Base-by-base conservation (phyloP, 2,113 vertebrate species). In the Ascaphus truei region DNA sequence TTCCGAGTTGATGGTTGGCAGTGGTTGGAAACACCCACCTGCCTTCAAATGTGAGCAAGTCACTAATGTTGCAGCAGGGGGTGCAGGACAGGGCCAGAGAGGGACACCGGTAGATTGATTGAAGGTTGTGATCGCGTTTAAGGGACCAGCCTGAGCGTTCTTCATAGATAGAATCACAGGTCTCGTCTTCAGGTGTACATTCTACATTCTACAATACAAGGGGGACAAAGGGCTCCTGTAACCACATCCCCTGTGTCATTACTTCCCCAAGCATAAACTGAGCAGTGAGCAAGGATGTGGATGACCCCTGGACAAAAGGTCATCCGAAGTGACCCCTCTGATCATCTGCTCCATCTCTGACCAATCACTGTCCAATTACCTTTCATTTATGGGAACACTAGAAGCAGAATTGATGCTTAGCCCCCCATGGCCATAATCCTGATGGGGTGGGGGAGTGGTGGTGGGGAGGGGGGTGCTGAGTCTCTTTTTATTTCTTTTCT, bases 371-470 rank as follows among this genome's bases (percentile, higher is more conserved):
- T 92, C 90, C 29, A 90, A 90, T 92, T 90, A 91, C 90, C 83
- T 84, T 86, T 90, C 91, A 92, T 92, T 91, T 91, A 92, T 91
- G 90, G 89, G 89, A 91, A 90, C 90, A 90, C 89, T 88, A 92
- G 89, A 90, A 88, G 77, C 84, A 15, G 30, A 59, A 60, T 69
- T 37, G 41, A 22, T 59, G 33, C 41, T 51, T 9, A 11, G 80
- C 58, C 62, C 73, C n/a, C 43, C 34, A 7, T 16, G 45, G 56
- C 27, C 66, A 57, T 36, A 59, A 37, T 36, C 39, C n/a, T 27
- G 41, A 48, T n/a, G 48, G 8, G 3, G n/a, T n/a, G n/a, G n/a
- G n/a, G n/a, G n/a, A n/a, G n/a, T n/a, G n/a, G n/a, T n/a, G n/a
- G n/a, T n/a, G n/a, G n/a, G n/a, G n/a, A n/a, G n/a, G n/a, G n/a